Conservation (phyloP, 1,140 invertebrate genomes). For the Belonocnema kinseyi region DNA sequence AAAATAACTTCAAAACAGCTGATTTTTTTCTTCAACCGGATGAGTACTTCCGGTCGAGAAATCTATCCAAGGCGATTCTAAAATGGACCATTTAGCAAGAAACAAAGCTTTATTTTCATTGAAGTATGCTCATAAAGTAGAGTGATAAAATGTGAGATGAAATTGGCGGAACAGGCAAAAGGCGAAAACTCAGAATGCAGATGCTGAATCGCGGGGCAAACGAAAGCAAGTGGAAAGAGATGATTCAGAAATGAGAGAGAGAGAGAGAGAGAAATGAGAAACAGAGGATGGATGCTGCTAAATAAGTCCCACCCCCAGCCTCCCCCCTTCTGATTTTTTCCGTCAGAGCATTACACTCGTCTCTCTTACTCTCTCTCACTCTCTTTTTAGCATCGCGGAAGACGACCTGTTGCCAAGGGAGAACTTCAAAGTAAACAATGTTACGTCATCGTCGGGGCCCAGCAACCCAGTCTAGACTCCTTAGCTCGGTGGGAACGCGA, state of each 20-base stretch:
- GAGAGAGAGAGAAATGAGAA: too few species aligned
- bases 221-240: background rate
- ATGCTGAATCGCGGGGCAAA: background rate
- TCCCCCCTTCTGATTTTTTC: background rate
- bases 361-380: background rate
- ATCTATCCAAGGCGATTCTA: background rate
- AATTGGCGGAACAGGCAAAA: constrained; percentile 18
- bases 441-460: constrained; percentile 55
- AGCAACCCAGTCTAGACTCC: constrained; percentile 10
- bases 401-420: constrained; percentile 65
- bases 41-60: constrained; percentile 23
- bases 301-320: background rate
- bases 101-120: background rate
- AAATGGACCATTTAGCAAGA: constrained; percentile 21
- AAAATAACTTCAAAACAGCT: constrained; percentile 2
- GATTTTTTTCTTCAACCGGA: constrained; percentile 10
- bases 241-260: constrained; percentile 7
- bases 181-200: background rate
- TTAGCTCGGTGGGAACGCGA: background rate
- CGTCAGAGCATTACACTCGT: constrained; percentile 2
- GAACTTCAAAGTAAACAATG: constrained; percentile 63
- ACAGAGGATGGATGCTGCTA: background rate
- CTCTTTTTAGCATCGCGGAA: constrained; percentile 43
- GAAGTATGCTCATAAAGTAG: constrained; percentile 9
- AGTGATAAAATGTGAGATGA: background rate